Evolutionary conservation across 2,888 invertebrate species (phyloP).

Genomic region (Onthophagus sagittarius): DNA sequence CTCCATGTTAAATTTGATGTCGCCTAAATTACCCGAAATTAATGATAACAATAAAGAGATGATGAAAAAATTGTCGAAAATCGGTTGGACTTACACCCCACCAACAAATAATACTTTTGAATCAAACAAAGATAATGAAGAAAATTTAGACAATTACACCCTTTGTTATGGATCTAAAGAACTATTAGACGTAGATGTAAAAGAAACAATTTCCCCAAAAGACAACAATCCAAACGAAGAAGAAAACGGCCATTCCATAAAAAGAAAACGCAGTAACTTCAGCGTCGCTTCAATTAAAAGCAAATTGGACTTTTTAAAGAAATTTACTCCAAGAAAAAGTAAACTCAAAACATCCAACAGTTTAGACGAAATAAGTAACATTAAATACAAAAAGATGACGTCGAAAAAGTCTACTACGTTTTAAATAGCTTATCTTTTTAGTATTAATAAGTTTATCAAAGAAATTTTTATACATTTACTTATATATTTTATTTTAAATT

Average conservation of each 20-base stretch:
- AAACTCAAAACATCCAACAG: conserved; percentile 19
- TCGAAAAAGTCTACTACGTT: conserved; percentile 20
- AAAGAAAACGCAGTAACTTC: conserved; percentile 18
- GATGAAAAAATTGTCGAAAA: conserved; percentile 18
- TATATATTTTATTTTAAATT: neutral
- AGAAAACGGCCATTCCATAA: conserved; percentile 6
- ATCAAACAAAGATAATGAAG: neutral
- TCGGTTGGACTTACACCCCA: conserved; percentile 23
- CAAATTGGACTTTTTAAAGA: conserved; percentile 19
- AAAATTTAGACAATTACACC: conserved; percentile 17
- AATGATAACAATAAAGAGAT: conserved; percentile 6
- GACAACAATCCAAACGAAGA: neutral
- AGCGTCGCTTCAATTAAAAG: conserved; percentile 19
- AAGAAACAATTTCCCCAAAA: conserved; percentile 5
- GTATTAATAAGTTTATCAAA: conserved; percentile 3
- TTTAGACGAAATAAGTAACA: conserved; percentile 17
- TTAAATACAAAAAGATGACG: conserved; percentile 24
- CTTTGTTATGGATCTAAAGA: conserved; percentile 19
- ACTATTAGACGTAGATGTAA: conserved; percentile 9
- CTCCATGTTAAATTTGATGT: conserved; percentile 19
- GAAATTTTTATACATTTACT: neutral
- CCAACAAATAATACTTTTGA: conserved; percentile 4
- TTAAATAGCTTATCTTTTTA: neutral
- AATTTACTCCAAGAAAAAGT: conserved; percentile 13
- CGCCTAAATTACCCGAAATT: neutral